Conservation (phyloP, 2,888 invertebrate genomes). For the Cantharis rustica region DNA sequence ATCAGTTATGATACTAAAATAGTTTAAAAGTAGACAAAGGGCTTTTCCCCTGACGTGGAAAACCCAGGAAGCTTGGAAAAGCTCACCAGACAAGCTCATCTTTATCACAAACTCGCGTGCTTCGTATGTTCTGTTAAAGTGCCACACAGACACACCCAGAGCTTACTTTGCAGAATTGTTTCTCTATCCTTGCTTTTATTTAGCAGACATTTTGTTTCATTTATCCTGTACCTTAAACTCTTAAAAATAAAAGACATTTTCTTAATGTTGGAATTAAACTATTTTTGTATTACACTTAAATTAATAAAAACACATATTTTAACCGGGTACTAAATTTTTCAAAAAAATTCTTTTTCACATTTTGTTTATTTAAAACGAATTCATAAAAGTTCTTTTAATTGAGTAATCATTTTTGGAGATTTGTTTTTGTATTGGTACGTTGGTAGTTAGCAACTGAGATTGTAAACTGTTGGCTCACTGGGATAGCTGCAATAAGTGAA, state of each 20-base stretch:
- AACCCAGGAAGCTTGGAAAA: slow-evolving; percentile 37
- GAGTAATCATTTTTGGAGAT: slow-evolving; percentile 12
- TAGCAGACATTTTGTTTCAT: slow-evolving; percentile 35
- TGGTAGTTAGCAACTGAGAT: slow-evolving; percentile 11
- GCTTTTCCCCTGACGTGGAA: slow-evolving; percentile 35
- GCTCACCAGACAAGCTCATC: slow-evolving; percentile 40
- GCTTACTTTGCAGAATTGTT: slow-evolving; percentile 50
- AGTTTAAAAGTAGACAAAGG: slow-evolving; percentile 33
- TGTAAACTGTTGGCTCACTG: slow-evolving; percentile 27
- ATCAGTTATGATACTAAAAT: slow-evolving; percentile 33
- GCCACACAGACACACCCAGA: slow-evolving; percentile 46
- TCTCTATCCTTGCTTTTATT: slow-evolving; percentile 42
- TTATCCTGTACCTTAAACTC: slow-evolving; percentile 35
- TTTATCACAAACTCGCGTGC: slow-evolving; percentile 41
- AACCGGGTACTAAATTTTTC: background rate
- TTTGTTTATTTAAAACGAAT: background rate
- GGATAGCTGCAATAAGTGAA: slow-evolving; percentile 33
- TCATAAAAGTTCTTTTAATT: slow-evolving; percentile 12
- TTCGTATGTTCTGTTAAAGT: slow-evolving; percentile 44
- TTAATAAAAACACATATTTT: background rate
- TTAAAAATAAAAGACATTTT: background rate
- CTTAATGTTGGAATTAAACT: background rate
- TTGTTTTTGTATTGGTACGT: slow-evolving; percentile 17
- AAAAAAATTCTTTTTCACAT: background rate
- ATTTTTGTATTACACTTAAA: background rate